Evolutionary conservation across 2,113 vertebrate genomes (phyloP).

Genomic region (Hippocampus barbouri): DNA sequence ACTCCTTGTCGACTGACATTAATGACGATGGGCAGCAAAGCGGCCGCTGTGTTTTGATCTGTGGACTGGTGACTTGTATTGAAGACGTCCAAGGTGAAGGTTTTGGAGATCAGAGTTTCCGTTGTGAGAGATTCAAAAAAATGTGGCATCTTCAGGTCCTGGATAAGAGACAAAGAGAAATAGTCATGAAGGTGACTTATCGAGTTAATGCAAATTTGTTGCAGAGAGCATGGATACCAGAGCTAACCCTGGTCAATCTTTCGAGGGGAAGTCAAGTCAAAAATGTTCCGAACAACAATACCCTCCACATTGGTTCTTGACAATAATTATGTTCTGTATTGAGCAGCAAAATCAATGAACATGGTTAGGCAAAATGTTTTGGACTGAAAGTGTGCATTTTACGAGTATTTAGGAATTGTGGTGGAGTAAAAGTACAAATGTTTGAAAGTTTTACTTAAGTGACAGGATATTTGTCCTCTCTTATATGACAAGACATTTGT

Average conservation of each 20-base stretch:
- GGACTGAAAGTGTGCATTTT: no score
- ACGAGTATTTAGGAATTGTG: no score
- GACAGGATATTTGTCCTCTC: background rate
- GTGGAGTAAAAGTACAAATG: background rate
- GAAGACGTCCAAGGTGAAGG: slow-evolving; percentile 20
- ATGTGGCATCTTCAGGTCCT: slow-evolving; percentile 62
- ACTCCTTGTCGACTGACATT: slow-evolving; percentile 1
- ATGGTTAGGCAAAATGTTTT: no score
- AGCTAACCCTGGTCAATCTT: no score
- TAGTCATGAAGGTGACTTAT: background rate
- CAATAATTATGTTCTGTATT: no score
- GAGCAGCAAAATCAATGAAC: no score
- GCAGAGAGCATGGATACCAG: background rate
- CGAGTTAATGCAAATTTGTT: background rate
- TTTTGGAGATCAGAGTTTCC: slow-evolving; percentile 15
- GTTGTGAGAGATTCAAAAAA: slow-evolving; percentile 19
- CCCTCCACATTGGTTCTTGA: no score
- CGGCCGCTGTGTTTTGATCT: background rate
- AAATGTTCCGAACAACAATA: no score
- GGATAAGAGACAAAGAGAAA: slow-evolving; percentile 24
- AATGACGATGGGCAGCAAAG: slow-evolving; percentile 16
- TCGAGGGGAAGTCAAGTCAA: no score
- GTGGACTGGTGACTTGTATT: slow-evolving; percentile 6
- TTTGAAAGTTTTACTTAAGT: background rate
- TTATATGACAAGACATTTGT: background rate